Evolutionary conservation across 2,888 invertebrate genomes (phyloP).

Genomic region (Calameuta idolon): DNA sequence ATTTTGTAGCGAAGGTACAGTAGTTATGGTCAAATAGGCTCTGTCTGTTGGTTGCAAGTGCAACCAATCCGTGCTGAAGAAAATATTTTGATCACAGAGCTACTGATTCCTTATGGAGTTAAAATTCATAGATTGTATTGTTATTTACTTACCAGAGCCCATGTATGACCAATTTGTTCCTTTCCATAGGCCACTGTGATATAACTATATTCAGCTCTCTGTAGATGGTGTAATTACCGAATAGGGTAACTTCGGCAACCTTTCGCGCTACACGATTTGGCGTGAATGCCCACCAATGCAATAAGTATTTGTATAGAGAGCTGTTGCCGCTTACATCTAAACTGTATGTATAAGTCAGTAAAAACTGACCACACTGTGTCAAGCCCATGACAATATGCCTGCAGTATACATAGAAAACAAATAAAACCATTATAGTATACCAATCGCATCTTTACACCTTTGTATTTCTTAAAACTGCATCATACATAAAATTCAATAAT

Average conservation of each 20-base stretch:
- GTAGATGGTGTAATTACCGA: conserved; percentile 69
- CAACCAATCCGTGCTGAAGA: conserved; percentile 52
- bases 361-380: conserved; percentile 93
- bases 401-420: conserved; percentile 41
- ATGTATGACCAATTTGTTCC: conserved; percentile 76
- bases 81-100: conserved; percentile 5
- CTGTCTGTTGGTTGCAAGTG: conserved; percentile 65
- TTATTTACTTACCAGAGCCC: conserved; percentile 73
- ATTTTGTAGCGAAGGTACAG: conserved; percentile 74
- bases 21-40: conserved; percentile 76
- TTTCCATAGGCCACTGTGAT: conserved; percentile 79
- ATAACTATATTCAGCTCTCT: conserved; percentile 73
- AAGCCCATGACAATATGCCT: conserved; percentile 95
- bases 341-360: conserved; percentile 86
- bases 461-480: background rate
- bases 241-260: conserved; percentile 73
- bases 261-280: conserved; percentile 71
- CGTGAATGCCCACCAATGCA: conserved; percentile 77
- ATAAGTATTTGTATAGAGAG: conserved; percentile 73
- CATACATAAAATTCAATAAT: background rate
- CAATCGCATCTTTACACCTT: background rate
- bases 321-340: conserved; percentile 69
- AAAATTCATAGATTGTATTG: conserved; percentile 11
- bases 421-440: conserved; percentile 3
- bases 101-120: background rate